phyloP scores from a whole-genome alignment of 2,888 invertebrate genomes.

The Anarsia innoxiella region DNA sequence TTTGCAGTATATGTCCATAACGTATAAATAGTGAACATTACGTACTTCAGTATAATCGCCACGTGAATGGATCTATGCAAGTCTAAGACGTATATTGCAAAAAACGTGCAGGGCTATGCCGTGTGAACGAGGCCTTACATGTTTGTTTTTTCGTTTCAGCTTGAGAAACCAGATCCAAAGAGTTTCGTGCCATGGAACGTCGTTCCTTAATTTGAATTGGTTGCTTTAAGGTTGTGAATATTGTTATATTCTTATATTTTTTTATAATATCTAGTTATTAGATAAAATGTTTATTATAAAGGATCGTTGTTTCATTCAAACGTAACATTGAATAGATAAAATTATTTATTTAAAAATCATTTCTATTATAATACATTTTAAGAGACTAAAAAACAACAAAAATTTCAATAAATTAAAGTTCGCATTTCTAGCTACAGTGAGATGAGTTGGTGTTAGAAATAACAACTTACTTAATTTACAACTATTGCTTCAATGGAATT shows the following conservation, averaged over 20 bases:
- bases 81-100: too few relatives aligned
- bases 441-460: too few relatives aligned
- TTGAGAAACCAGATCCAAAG: slow-evolving; percentile 68
- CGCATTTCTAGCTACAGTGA: slow-evolving; percentile 21
- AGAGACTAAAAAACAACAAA: slow-evolving; percentile 42
- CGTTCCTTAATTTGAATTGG: slow-evolving; percentile 58
- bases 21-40: too few relatives aligned
- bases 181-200: slow-evolving; percentile 80
- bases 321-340: slow-evolving; percentile 28
- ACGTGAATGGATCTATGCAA: too few relatives aligned
- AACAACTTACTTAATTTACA: too few relatives aligned
- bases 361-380: slow-evolving; percentile 56
- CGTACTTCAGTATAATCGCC: too few relatives aligned
- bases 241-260: not conserved
- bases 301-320: not conserved
- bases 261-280: too few relatives aligned
- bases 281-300: too few relatives aligned
- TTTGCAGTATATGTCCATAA: too few relatives aligned
- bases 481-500: too few relatives aligned
- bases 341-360: slow-evolving; percentile 57
- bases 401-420: slow-evolving; percentile 44
- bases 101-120: too few relatives aligned
- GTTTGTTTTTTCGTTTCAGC: slow-evolving; percentile 69
- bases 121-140: too few relatives aligned
- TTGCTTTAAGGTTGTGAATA: slow-evolving; percentile 16